Percentiles rank a stretch among this genome's conserved stretches.
Conservation (phyloP, 2,888 invertebrate species). For the Cephonodes hylas region DNA sequence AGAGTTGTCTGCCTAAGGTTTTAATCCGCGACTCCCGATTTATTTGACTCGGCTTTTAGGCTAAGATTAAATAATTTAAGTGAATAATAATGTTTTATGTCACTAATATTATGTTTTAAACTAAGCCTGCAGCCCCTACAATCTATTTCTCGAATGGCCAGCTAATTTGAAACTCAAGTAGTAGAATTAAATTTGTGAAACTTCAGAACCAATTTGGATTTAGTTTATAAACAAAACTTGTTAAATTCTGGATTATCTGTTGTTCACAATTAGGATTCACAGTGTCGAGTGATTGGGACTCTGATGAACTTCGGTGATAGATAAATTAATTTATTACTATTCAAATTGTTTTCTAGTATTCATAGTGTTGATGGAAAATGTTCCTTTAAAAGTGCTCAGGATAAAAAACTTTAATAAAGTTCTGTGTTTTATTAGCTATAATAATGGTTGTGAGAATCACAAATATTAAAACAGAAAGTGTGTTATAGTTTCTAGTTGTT, state of each 20-base stretch:
- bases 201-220: background rate
- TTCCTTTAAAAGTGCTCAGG: too few species aligned
- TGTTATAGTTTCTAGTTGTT: too few species aligned
- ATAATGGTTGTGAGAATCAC: too few species aligned
- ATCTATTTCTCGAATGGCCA: background rate
- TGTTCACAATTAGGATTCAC: background rate
- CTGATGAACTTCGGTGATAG: background rate
- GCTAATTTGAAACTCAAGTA: background rate
- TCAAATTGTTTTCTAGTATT: background rate
- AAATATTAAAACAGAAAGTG: too few species aligned
- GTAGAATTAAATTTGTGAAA: background rate
- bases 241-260: constrained; percentile 1
- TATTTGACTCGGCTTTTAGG: too few species aligned
- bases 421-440: too few species aligned
- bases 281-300: background rate
- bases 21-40: too few species aligned
- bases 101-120: background rate
- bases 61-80: too few species aligned
- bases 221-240: background rate
- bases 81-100: too few species aligned
- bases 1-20: too few species aligned
- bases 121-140: background rate
- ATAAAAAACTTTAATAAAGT: too few species aligned
- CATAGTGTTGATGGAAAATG: background rate
- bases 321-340: background rate